Conservation (phyloP, 2,888 invertebrate genomes). For the Orgyia antiqua region DNA sequence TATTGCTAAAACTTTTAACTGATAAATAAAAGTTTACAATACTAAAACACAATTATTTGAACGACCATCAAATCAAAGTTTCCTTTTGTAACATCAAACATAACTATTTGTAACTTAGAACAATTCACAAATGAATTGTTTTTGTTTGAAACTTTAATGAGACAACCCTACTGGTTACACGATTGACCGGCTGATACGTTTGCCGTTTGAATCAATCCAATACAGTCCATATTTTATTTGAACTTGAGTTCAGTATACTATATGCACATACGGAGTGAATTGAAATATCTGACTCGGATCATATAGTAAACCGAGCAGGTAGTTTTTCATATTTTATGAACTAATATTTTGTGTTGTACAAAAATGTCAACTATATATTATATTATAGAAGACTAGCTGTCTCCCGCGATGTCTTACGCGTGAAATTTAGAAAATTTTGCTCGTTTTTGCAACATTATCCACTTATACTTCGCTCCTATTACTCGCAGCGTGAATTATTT, state of each 20-base stretch:
- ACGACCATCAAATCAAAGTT: constrained; percentile 1
- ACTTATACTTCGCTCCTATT: too few relatives aligned
- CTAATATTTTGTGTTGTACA: constrained; percentile 19
- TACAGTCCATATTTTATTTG: constrained; percentile 34
- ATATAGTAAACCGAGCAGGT: constrained; percentile 39
- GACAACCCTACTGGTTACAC: constrained; percentile 24
- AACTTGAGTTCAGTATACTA: constrained; percentile 33
- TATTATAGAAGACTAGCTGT: too few relatives aligned
- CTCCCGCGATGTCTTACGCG: too few relatives aligned
- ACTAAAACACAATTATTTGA: not conserved
- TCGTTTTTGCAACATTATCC: too few relatives aligned
- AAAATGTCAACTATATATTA: constrained; percentile 22
- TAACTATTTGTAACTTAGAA: not conserved
- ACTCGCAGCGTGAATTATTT: too few relatives aligned
- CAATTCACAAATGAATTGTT: constrained; percentile 2
- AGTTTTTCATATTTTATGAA: constrained; percentile 42
- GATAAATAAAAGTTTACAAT: too few relatives aligned
- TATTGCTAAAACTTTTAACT: too few relatives aligned
- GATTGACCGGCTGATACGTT: constrained; percentile 30
- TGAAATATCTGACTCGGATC: constrained; percentile 37
- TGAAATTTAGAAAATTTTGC: too few relatives aligned
- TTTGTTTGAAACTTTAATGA: constrained; percentile 11
- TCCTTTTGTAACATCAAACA: constrained; percentile 1
- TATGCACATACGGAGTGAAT: constrained; percentile 29
- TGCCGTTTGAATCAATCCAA: constrained; percentile 26